Percentiles rank a stretch among this genome's conserved stretches.
Evolutionary conservation across 2,797 vertebrate species (phyloP).

Genomic region (Sebastes steindachneri): DNA sequence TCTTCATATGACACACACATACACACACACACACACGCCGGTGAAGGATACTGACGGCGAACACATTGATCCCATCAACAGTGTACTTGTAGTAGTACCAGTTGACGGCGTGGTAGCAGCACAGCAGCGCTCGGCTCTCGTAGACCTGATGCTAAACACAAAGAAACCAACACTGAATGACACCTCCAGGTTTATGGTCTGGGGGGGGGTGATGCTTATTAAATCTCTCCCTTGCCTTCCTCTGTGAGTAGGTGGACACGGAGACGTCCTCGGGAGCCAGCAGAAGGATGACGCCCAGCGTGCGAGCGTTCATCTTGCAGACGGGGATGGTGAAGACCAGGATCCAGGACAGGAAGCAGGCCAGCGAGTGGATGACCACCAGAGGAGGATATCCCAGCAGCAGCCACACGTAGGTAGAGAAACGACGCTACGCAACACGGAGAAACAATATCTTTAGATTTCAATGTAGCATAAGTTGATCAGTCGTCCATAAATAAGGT

Average conservation of each 20-base stretch:
- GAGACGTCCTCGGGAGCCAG: slow-evolving; percentile 79
- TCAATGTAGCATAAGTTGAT: background rate
- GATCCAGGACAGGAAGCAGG: slow-evolving; percentile 85
- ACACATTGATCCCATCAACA: slow-evolving; percentile 87
- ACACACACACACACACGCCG: background rate
- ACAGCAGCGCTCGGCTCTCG: slow-evolving; percentile 80
- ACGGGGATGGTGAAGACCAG: slow-evolving; percentile 86
- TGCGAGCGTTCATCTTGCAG: slow-evolving; percentile 85
- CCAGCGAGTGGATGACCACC: slow-evolving; percentile 80
- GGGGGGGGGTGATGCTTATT: background rate
- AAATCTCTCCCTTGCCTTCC: slow-evolving; percentile 68
- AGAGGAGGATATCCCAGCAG: slow-evolving; percentile 83
- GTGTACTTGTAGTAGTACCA: slow-evolving; percentile 91
- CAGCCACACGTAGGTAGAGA: slow-evolving; percentile 77
- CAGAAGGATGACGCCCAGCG: slow-evolving; percentile 73
- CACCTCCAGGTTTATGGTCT: background rate
- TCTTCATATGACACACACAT: background rate
- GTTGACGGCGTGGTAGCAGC: slow-evolving; percentile 86
- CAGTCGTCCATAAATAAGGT: background rate
- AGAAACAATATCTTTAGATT: background rate
- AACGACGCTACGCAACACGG: slow-evolving; percentile 58
- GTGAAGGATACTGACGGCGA: slow-evolving; percentile 89
- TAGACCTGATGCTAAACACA: slow-evolving; percentile 65
- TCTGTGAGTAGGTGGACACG: slow-evolving; percentile 65
- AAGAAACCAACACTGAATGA: background rate